Base-by-base conservation (phyloP, 2,797 vertebrate genomes). In the Enoplosus armatus region DNA sequence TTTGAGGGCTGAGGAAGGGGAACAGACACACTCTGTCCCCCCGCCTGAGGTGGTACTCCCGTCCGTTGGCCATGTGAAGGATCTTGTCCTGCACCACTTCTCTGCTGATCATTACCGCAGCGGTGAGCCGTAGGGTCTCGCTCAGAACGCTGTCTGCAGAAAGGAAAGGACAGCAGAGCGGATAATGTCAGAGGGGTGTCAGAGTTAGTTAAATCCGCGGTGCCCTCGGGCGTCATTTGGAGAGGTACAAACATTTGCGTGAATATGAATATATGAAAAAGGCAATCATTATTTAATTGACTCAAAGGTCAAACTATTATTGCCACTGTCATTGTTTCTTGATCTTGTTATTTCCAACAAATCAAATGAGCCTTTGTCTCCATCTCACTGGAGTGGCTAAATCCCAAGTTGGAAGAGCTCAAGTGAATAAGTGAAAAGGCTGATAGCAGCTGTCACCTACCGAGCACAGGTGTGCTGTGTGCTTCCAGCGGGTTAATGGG, bases 1-100 rank as follows among this genome's bases (percentile, higher is more conserved):
- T 97, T 66, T 98, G 97, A 24, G 97, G 97, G 87, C 97, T 97
- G 79, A 98, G 88, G 77, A 96, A 95, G 18, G 97, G 97, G 76
- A 98, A 97, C 61, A 98, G 90, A 75, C 95, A 96, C 24, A 98
- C 93, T 62, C 92, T 95, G 88, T 98, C 97, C 14, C 97, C 97
- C 6, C 15, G 88, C 72, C 97, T 94, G 47, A 98, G 95, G 47
- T 45, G 75, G 89, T 96, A 97, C 54, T 94, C 83, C 77, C 82
- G 90, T 31, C 96, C 96, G 0, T 92, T 90, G 48, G 94, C 94
- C 93, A 96, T 86, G 51, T 15, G 82, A 75, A 98, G 53, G 15
- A 71, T 82, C 91, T 96, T 95, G 64, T 96, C 94, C 74, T 85
- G 86, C 76, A 96, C 68, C 48, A 97, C 95, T 51, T 97, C 96